Conservation (phyloP, 2,113 vertebrate genomes). For the Sarotherodon lohbergeri region DNA sequence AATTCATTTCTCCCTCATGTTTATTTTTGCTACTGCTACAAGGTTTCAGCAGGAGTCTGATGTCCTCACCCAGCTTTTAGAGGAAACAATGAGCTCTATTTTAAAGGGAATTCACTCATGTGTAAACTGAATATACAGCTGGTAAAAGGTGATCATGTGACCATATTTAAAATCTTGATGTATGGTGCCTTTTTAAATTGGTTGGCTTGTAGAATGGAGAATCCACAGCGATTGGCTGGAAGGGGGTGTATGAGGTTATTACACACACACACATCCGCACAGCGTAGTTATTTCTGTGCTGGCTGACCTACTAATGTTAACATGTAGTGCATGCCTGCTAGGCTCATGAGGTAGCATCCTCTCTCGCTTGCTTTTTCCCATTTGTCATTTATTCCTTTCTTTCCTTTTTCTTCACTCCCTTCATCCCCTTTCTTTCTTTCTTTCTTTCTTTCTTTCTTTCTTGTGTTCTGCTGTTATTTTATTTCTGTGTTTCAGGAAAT, state of each 20-base stretch:
- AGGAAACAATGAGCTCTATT: background rate
- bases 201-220: background rate
- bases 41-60: background rate
- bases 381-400: background rate
- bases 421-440: background rate
- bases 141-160: slow-evolving; percentile 23
- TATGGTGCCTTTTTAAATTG: slow-evolving; percentile 19
- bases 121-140: slow-evolving; percentile 32
- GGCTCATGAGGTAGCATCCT: slow-evolving; percentile 63
- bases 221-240: background rate
- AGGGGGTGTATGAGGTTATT: slow-evolving; percentile 20
- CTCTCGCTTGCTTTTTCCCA: background rate
- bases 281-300: slow-evolving; percentile 64
- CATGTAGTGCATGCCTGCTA: slow-evolving; percentile 64
- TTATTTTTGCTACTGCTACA: background rate
- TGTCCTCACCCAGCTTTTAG: background rate
- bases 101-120: slow-evolving; percentile 17
- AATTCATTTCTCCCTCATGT: background rate
- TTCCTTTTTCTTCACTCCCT: background rate
- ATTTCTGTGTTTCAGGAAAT: background rate
- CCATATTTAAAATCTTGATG: slow-evolving; percentile 22
- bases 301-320: slow-evolving; percentile 71
- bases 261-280: slow-evolving; percentile 26
- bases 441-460: background rate
- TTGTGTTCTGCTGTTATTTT: background rate